Evolutionary conservation across 2,888 invertebrate genomes (phyloP).

Genomic region (Melieria omissa): DNA sequence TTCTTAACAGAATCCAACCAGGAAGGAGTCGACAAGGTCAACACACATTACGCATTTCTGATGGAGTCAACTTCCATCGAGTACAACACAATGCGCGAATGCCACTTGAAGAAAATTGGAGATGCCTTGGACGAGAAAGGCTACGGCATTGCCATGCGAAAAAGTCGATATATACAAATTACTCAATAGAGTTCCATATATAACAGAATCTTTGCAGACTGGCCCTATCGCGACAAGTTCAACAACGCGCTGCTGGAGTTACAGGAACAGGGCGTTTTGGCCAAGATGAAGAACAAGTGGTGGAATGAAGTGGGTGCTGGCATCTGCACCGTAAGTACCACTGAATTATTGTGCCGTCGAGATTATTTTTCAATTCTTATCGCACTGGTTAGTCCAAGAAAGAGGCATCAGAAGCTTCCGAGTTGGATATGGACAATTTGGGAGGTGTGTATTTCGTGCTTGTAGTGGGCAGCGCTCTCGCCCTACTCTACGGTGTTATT

Average conservation of each 20-base stretch:
- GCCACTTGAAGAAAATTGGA: conserved; percentile 73
- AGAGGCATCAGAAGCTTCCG: conserved; percentile 62
- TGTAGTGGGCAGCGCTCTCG: conserved; percentile 67
- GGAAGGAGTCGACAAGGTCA: conserved; percentile 70
- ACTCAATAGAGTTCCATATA: too few relatives aligned
- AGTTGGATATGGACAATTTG: conserved; percentile 73
- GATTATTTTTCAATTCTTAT: neutral
- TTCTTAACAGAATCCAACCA: conserved; percentile 68
- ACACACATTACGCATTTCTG: conserved; percentile 75
- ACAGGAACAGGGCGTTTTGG: conserved; percentile 84
- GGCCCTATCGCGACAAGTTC: conserved; percentile 76
- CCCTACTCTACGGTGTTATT: conserved; percentile 58
- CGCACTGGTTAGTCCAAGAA: conserved; percentile 49
- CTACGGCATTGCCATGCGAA: conserved; percentile 78
- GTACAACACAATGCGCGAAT: conserved; percentile 75
- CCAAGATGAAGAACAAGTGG: conserved; percentile 85
- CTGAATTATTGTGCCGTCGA: neutral
- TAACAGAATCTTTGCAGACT: conserved; percentile 53
- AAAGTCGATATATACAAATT: conserved; percentile 66
- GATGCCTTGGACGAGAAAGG: conserved; percentile 77
- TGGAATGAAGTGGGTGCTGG: conserved; percentile 87
- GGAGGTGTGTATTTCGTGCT: conserved; percentile 74
- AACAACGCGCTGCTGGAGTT: conserved; percentile 84
- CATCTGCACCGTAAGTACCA: conserved; percentile 72
- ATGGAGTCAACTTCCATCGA: conserved; percentile 85